Evolutionary conservation across 2,888 invertebrate species (phyloP).

Genomic region (Calliphora vomitoria): DNA sequence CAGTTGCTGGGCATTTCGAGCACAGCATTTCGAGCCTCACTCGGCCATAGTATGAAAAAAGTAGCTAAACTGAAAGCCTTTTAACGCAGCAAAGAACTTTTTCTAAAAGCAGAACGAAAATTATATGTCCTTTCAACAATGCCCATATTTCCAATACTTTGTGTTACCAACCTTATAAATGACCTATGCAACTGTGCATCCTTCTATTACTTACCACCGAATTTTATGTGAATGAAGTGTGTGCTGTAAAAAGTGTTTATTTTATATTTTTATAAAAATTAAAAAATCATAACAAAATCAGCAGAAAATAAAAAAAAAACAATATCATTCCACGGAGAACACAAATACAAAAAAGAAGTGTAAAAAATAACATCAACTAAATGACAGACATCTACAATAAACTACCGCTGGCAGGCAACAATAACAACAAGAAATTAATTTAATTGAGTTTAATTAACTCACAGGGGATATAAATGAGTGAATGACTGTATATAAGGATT

Average conservation of each 20-base stretch:
- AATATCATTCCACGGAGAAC: slow-evolving; percentile 50
- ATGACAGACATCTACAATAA: slow-evolving; percentile 62
- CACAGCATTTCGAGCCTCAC: too few relatives aligned
- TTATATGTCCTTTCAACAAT: too few relatives aligned
- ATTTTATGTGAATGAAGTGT: background rate
- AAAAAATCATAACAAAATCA: slow-evolving; percentile 68
- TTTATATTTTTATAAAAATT: slow-evolving; percentile 60
- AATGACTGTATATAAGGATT: slow-evolving; percentile 58
- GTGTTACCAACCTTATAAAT: background rate
- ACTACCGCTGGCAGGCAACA: slow-evolving; percentile 43
- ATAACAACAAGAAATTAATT: slow-evolving; percentile 80
- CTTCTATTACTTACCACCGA: background rate
- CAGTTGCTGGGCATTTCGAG: too few relatives aligned
- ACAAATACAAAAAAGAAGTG: slow-evolving; percentile 51
- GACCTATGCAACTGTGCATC: background rate
- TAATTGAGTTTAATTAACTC: slow-evolving; percentile 84
- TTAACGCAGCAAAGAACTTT: background rate
- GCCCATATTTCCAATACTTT: background rate
- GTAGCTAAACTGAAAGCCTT: too few relatives aligned
- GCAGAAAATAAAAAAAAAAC: slow-evolving; percentile 40
- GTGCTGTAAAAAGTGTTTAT: slow-evolving; percentile 37
- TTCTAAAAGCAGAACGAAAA: too few relatives aligned
- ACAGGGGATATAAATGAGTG: slow-evolving; percentile 78
- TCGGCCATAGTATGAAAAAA: too few relatives aligned
- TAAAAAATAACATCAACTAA: slow-evolving; percentile 71